phyloP scores from a whole-genome alignment of 2,888 invertebrate species.

The Spodoptera picta region DNA sequence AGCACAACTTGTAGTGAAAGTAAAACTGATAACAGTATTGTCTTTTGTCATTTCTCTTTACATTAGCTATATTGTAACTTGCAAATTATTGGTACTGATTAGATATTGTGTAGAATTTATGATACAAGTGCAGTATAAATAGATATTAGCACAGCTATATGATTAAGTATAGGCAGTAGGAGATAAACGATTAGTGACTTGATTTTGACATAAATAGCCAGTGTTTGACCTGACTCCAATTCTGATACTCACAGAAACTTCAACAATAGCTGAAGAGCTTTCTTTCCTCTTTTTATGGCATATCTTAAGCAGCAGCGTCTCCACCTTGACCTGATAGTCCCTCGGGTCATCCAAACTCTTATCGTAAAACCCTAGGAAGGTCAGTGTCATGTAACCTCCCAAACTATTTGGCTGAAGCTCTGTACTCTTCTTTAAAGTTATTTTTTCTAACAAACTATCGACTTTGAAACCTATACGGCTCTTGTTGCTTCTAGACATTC shows the following conservation, averaged over 20 bases:
- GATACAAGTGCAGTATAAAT: no score
- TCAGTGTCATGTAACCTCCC: conserved; percentile 95
- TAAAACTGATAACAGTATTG: conserved; percentile 1
- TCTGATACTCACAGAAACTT: conserved; percentile 90
- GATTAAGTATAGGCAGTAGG: no score
- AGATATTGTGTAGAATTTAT: no score
- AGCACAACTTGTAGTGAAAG: background rate
- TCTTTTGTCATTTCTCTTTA: conserved; percentile 5
- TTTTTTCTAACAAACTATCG: conserved; percentile 91
- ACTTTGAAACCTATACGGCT: conserved; percentile 93
- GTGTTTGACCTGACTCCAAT: background rate
- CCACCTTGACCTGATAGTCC: conserved; percentile 93
- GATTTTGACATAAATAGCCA: background rate
- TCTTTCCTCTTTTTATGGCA: conserved; percentile 98
- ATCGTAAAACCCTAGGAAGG: conserved; percentile 96
- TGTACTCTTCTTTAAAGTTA: conserved; percentile 90
- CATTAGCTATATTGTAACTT: background rate
- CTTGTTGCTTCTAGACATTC: conserved; percentile 95
- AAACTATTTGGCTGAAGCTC: conserved; percentile 89
- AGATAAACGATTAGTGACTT: no score
- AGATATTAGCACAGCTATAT: no score
- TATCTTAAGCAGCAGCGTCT: conserved; percentile 95
- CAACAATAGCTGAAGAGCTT: conserved; percentile 94
- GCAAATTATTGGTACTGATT: no score
- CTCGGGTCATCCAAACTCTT: conserved; percentile 87